Evolutionary conservation across 2,888 invertebrate species (phyloP).

Genomic region (Carabus problematicus): DNA sequence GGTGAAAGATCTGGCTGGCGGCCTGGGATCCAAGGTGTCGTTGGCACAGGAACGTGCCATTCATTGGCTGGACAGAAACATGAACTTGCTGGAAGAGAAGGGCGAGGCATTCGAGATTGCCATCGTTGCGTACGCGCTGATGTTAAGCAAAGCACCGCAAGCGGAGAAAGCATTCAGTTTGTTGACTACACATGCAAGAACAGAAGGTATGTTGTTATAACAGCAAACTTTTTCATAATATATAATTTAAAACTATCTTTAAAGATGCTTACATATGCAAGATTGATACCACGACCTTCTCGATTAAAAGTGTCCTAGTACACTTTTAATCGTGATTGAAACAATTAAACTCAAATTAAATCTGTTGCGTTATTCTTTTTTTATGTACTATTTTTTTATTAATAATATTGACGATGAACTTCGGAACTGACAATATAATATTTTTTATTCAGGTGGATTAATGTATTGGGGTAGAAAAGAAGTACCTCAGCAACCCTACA

Average conservation of each 20-base stretch:
- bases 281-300: too few relatives aligned
- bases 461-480: slow-evolving; percentile 85
- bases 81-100: slow-evolving; percentile 74
- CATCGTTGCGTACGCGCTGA: slow-evolving; percentile 87
- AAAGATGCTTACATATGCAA: neutral
- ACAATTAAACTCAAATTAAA: too few relatives aligned
- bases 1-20: slow-evolving; percentile 78
- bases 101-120: slow-evolving; percentile 86
- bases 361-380: slow-evolving; percentile 1
- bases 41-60: slow-evolving; percentile 79
- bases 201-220: slow-evolving; percentile 67
- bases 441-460: slow-evolving; percentile 67
- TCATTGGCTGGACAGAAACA: slow-evolving; percentile 81
- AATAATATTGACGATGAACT: too few relatives aligned
- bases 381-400: too few relatives aligned
- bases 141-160: slow-evolving; percentile 82
- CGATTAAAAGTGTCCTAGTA: neutral
- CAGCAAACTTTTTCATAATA: neutral
- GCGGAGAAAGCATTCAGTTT: slow-evolving; percentile 83
- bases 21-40: slow-evolving; percentile 77
- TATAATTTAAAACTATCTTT: neutral
- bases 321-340: too few relatives aligned
- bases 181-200: slow-evolving; percentile 69
- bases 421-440: too few relatives aligned
- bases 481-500: slow-evolving; percentile 82